Evolutionary conservation across 1,140 invertebrate genomes (phyloP).

Genomic region (Paraescarpia echinospica): DNA sequence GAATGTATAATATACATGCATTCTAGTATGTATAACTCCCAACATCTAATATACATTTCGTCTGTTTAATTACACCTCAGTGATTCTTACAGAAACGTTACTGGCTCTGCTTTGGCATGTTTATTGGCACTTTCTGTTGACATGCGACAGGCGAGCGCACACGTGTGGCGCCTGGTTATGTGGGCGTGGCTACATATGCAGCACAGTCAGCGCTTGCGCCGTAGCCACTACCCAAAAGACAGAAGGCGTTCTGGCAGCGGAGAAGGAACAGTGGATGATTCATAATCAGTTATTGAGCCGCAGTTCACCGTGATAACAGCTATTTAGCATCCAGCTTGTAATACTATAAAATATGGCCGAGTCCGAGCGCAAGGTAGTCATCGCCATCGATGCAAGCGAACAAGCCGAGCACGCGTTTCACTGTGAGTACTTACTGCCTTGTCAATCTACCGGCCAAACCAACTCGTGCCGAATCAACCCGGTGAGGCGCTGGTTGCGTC

Average conservation of each 20-base stretch:
- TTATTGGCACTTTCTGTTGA: neutral
- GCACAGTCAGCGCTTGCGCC: neutral
- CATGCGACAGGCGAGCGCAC: neutral
- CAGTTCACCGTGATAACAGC: neutral
- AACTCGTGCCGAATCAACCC: neutral
- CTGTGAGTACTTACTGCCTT: slow-evolving; percentile 23
- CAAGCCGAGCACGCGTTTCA: slow-evolving; percentile 28
- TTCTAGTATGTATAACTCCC: neutral
- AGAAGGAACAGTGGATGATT: neutral
- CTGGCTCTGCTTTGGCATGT: neutral
- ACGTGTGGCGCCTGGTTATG: neutral
- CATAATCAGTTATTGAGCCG: neutral
- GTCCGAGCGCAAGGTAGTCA: slow-evolving; percentile 25
- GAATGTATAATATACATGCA: neutral
- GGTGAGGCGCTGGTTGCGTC: neutral
- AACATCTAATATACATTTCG: neutral
- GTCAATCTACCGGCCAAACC: neutral
- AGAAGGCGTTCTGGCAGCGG: neutral
- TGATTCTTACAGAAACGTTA: neutral
- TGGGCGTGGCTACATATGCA: neutral
- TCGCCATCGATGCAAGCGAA: slow-evolving; percentile 29
- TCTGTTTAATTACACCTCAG: neutral
- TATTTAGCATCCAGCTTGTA: neutral
- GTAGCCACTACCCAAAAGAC: neutral
- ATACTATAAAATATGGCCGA: slow-evolving; percentile 7